Base-by-base conservation (phyloP, 2,113 vertebrate species). In the Paramisgurnus dabryanus region DNA sequence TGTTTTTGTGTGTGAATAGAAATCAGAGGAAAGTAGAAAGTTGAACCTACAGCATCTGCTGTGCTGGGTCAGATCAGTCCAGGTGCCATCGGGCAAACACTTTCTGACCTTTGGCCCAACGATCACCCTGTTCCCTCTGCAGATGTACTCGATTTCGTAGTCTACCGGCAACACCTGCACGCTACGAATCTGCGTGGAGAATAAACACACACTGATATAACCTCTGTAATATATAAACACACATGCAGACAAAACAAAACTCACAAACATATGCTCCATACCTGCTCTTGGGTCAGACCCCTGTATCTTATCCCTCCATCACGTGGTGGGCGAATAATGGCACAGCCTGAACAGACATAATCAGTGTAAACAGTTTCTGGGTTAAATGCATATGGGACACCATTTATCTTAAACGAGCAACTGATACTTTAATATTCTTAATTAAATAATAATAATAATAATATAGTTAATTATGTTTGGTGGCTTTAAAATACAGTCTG, bases 141-240 rank as follows among this genome's bases (percentile, higher is more conserved):
- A 98, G 82, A 98, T 96, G 80, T 96, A 97, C 88, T 98, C 97
- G 18, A 98, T 97, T 91, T 98, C 97, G 69, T 98, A 98, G 91
- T 97, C 96, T 86, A 98, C 93, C 0, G 97, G 97, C 79, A 98
- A 91, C 79, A 95, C 92, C 83, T 94, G 95, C 3, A 97, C 95
- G 10, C 89, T 93, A 78, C 92, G 93, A 84, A 94, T 94, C 93
- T 94, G 67, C 55, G 63, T 13, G 65, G 15, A 70, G 1, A 57
- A 15, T 65, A 6, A 80, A 9, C 73, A 57, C 39, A 70, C 3
- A 53, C n/a, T 82, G 13, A 74, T 39, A 80, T 39, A 84, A 87
- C 45, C 43, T 1, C 67, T 45, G 58, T 17, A 15, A 79, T 27
- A 61, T 39, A 73, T 8, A 71, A 13, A 22, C 43, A 49, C 55